phyloP scores from a whole-genome alignment of 1,140 invertebrate species.

The Ephestia elutella region DNA sequence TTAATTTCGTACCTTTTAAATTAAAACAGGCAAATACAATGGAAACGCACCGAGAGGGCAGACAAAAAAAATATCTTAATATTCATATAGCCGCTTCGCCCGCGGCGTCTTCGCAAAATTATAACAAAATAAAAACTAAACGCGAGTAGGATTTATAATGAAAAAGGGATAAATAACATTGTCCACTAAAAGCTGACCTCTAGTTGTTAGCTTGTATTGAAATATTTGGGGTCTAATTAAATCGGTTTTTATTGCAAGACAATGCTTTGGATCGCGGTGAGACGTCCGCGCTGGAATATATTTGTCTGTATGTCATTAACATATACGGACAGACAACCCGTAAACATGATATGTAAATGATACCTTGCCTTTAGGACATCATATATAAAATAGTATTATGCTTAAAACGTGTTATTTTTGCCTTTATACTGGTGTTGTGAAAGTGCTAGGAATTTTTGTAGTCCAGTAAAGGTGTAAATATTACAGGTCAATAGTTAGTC shows the following conservation, averaged over 20 bases:
- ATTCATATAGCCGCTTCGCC: slow-evolving; percentile 58
- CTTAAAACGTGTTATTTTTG: background rate
- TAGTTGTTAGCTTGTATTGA: background rate
- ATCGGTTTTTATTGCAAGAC: slow-evolving; percentile 34
- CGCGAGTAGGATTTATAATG: slow-evolving; percentile 49
- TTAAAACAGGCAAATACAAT: slow-evolving; percentile 13
- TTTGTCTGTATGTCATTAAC: slow-evolving; percentile 58
- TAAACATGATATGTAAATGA: slow-evolving; percentile 67
- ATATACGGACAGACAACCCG: slow-evolving; percentile 50
- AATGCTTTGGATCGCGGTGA: slow-evolving; percentile 38
- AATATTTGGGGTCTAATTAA: slow-evolving; percentile 14
- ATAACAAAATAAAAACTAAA: slow-evolving; percentile 68
- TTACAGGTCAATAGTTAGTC: too few relatives aligned
- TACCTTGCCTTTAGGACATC: slow-evolving; percentile 33
- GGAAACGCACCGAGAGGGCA: slow-evolving; percentile 31
- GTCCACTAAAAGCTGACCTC: slow-evolving; percentile 25
- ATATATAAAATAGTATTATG: background rate
- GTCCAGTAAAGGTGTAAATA: too few relatives aligned
- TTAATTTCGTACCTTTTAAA: too few relatives aligned
- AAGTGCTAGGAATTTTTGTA: background rate
- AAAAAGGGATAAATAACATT: slow-evolving; percentile 41
- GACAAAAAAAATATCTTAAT: slow-evolving; percentile 52
- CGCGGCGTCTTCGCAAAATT: slow-evolving; percentile 61
- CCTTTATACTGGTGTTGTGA: background rate
- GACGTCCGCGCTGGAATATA: slow-evolving; percentile 42